These are phyloP conservation scores for Argya squamiceps DNA, from an alignment of 2,797 vertebrate species.

Conservation along the genomic window DNA sequence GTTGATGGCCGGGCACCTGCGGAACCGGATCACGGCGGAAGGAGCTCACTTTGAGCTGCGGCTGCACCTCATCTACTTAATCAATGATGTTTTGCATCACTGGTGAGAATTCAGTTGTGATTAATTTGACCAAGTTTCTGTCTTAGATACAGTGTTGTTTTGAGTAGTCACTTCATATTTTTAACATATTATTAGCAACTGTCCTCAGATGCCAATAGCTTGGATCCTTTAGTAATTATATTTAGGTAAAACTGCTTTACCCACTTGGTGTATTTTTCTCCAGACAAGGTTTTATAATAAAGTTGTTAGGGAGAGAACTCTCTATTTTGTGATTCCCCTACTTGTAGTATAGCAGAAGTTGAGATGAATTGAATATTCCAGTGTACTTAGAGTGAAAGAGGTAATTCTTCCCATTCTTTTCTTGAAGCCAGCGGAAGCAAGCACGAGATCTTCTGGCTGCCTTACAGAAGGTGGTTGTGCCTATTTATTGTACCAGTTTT, in stretches of 20 bases:
- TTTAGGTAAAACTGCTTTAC: background rate
- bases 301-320: background rate
- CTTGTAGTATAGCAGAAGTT: background rate
- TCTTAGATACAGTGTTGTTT: background rate
- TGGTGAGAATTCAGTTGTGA: constrained; percentile 76
- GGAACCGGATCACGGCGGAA: constrained; percentile 90
- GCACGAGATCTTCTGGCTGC: constrained; percentile 93
- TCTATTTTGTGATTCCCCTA: fast-evolving
- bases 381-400: background rate
- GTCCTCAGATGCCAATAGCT: background rate
- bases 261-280: background rate
- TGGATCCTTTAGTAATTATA: background rate
- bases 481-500: constrained; percentile 98
- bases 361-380: background rate
- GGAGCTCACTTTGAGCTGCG: constrained; percentile 93
- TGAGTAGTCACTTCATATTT: background rate
- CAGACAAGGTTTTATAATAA: background rate
- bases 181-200: fast-evolving
- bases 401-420: background rate
- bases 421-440: constrained; percentile 94
- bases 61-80: constrained; percentile 96
- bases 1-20: constrained; percentile 92
- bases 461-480: constrained; percentile 96
- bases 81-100: constrained; percentile 96
- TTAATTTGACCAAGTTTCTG: background rate